These are phyloP conservation scores for Ammodytes marinus DNA, from an alignment of 2,113 vertebrate species.

Conservation along the genomic window DNA sequence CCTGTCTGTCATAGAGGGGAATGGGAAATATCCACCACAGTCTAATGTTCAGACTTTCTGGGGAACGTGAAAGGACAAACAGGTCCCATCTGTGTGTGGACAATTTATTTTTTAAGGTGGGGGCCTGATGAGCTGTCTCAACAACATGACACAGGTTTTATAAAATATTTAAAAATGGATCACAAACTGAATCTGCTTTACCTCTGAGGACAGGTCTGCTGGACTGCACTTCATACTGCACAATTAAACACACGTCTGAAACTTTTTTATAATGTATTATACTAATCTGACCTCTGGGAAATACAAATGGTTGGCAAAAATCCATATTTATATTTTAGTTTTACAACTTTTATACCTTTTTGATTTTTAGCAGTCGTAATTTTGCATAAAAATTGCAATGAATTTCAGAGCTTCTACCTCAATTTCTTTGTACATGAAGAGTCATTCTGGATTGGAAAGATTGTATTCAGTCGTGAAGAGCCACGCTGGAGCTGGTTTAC, in stretches of 20 bases:
- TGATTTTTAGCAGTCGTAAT: no score
- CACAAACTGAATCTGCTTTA: neutral
- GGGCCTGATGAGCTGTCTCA: slow-evolving; percentile 48
- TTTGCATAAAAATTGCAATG: no score
- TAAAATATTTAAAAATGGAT: neutral
- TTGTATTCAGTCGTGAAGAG: neutral
- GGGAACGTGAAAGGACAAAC: slow-evolving; percentile 54
- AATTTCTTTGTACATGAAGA: no score
- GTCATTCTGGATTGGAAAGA: neutral
- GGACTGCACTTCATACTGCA: no score
- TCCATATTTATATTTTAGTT: no score
- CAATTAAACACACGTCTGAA: no score
- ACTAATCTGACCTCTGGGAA: no score
- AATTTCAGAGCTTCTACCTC: no score
- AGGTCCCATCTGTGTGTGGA: slow-evolving; percentile 20
- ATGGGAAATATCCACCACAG: slow-evolving; percentile 43
- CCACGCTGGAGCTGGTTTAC: neutral
- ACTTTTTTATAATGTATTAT: no score
- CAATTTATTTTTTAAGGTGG: slow-evolving; percentile 7
- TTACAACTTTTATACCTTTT: no score
- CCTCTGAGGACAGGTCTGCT: neutral
- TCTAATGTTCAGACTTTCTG: slow-evolving; percentile 46
- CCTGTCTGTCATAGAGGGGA: slow-evolving; percentile 54
- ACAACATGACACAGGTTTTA: slow-evolving; percentile 6
- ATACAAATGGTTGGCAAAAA: no score